Evolutionary conservation across 1,140 invertebrate species (phyloP).

Genomic region (Triops cancriformis): DNA sequence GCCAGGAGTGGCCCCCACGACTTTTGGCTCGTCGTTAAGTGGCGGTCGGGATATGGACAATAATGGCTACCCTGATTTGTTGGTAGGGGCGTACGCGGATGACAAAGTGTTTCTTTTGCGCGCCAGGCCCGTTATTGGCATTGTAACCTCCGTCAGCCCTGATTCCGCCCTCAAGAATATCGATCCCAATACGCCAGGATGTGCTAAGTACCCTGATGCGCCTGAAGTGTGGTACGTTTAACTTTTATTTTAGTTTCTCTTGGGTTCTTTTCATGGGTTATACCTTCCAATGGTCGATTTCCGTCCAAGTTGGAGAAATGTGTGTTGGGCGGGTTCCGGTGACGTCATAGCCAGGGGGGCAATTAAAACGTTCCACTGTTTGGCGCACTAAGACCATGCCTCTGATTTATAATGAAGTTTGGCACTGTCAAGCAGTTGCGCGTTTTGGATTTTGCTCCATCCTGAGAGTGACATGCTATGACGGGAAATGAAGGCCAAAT

Average conservation of each 20-base stretch:
- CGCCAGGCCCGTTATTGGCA: constrained; percentile 77
- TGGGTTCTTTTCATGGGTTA: no score
- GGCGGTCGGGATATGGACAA: constrained; percentile 81
- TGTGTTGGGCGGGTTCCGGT: no score
- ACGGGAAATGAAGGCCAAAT: no score
- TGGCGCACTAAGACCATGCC: no score
- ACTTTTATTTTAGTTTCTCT: constrained; percentile 16
- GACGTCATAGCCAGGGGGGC: no score
- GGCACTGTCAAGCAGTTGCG: no score
- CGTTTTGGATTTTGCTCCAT: no score
- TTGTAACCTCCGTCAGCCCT: constrained; percentile 54
- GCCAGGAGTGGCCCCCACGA: constrained; percentile 46
- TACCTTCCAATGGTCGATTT: no score
- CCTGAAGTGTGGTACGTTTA: constrained; percentile 59
- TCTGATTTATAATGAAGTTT: no score
- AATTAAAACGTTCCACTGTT: no score
- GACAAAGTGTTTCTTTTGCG: constrained; percentile 62
- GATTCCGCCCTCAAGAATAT: constrained; percentile 59
- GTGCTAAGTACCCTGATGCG: constrained; percentile 51
- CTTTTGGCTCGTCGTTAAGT: constrained; percentile 81
- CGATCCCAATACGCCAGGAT: constrained; percentile 66
- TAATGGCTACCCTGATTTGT: constrained; percentile 85
- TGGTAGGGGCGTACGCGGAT: constrained; percentile 78
- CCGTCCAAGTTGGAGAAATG: no score
- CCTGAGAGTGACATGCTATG: no score